These are phyloP conservation scores for Agrochola macilenta DNA, from an alignment of 2,888 invertebrate species.

Conservation along the genomic window DNA sequence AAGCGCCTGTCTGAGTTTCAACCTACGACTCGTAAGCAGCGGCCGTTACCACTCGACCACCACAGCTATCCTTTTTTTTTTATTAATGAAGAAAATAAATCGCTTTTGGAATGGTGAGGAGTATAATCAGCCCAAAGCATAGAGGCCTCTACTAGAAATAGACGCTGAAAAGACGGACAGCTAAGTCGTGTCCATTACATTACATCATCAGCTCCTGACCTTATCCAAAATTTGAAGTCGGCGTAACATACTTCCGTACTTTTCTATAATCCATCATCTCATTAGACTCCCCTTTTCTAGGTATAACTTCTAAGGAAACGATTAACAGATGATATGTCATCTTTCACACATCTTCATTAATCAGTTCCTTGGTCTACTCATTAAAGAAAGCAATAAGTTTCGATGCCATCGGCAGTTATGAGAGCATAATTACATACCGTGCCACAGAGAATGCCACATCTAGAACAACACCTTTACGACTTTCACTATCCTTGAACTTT, in stretches of 20 bases:
- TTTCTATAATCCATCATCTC: neutral
- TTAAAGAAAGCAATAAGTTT: neutral
- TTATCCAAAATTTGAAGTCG: neutral
- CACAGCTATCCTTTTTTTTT: neutral
- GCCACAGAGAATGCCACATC: neutral
- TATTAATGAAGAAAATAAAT: neutral
- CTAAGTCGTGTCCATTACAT: neutral
- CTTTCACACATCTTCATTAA: neutral
- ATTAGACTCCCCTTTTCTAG: neutral
- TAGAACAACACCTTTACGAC: neutral
- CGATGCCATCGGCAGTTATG: neutral
- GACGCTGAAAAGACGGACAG: neutral
- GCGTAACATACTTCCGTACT: neutral
- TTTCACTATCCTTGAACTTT: neutral
- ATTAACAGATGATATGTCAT: neutral
- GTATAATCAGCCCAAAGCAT: neutral
- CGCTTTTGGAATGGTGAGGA: neutral
- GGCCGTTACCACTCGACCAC: no score
- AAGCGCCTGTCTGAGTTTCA: no score
- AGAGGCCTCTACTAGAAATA: neutral
- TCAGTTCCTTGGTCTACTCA: neutral
- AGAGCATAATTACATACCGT: neutral
- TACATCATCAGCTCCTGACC: neutral
- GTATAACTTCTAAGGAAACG: neutral
- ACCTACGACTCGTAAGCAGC: no score